Base-by-base conservation (phyloP, 1,140 invertebrate species). In the Temnothorax nylanderi region DNA sequence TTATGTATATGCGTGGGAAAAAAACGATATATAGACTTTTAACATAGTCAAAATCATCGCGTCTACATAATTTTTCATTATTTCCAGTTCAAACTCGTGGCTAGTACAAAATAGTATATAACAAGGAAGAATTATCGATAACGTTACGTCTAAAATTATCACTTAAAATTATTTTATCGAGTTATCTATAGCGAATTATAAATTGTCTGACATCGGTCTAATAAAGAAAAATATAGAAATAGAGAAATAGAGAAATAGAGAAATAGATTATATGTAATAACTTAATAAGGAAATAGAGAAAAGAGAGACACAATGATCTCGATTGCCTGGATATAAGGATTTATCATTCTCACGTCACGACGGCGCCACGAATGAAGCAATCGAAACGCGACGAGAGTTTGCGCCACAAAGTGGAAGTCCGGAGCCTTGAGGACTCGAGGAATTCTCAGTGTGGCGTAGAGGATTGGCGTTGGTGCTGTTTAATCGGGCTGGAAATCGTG, bases 401-500 rank as follows among this genome's bases (percentile, higher is more conserved):
- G 26, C 41, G 32, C 54, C 69, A 47, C 80, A 84, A 84, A 74
- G 80, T 62, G 69, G 41, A 84, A 62, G 54, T 54, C 62, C n/a
- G 34, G 34, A 16, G 62, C 18, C 54, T 74, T 44, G 69, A 60
- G 69, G 67, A 60, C 26, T n/a, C 56, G 74, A 80, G 84, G 32
- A 80, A 80, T 85, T 85, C 47, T 32, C 75, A n/a, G 41, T 0
- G 69, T 18, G 49, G 56, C 65, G 37, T 7, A n/a, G 37, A 67
- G 78, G 11, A 26, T 58, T 49, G 44, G 54, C 21, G 56, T 32
- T 32, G 82, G 16, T 26, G 60, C 62, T 78, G 84, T 80, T 85
- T 85, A 85, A 85, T 86, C 85, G 64, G 64, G 32, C 65, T 72
- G 78, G 49, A 82, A 89, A 65, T 67, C 88, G 64, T 74, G 88